Conservation (phyloP, 1,140 invertebrate genomes). For the Camponotus floridanus region DNA sequence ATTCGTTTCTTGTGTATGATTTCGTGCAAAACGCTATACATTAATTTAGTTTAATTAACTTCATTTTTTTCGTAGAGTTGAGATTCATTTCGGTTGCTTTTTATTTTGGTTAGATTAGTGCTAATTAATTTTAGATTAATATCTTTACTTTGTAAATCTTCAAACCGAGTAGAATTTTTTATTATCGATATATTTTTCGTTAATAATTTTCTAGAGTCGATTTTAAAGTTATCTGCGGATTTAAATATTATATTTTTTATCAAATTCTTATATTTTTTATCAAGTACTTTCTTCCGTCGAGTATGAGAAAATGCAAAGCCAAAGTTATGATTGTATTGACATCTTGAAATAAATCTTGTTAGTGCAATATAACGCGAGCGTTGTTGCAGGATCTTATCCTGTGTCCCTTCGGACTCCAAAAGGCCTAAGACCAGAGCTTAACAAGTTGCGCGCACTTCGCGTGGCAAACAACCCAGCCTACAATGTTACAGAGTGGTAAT, state of each 20-base stretch:
- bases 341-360: constrained; percentile 14
- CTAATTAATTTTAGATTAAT: not conserved
- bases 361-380: constrained; percentile 12
- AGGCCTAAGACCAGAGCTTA: constrained; percentile 81
- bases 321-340: constrained; percentile 6
- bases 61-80: not conserved
- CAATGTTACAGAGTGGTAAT: constrained; percentile 85
- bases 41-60: not conserved
- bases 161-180: not conserved
- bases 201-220: not conserved
- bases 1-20: not conserved
- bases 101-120: not conserved
- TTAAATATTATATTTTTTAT: not conserved
- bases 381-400: constrained; percentile 54
- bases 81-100: not conserved
- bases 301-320: not conserved
- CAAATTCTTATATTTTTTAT: too few relatives aligned
- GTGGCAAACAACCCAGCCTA: constrained; percentile 74
- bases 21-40: not conserved
- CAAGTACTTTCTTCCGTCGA: too few relatives aligned
- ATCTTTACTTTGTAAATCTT: not conserved
- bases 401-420: constrained; percentile 72
- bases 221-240: constrained; percentile 5
- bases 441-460: constrained; percentile 80
- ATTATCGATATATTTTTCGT: too few relatives aligned